phyloP scores from a whole-genome alignment of 2,888 invertebrate species.

The Nymphalis urticae region DNA sequence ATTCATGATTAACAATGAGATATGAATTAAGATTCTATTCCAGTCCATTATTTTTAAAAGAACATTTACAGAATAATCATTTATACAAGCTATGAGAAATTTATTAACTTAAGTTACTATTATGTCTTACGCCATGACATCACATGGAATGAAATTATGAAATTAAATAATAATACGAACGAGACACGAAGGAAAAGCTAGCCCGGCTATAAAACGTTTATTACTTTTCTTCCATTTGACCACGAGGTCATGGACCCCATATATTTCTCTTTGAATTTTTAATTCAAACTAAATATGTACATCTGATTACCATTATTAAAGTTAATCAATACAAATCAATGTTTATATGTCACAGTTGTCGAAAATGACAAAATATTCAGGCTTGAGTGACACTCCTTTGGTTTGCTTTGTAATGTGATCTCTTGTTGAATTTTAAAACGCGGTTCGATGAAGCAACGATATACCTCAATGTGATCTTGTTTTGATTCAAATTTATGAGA shows the following conservation, averaged over 20 bases:
- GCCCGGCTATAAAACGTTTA: conserved; percentile 70
- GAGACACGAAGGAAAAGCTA: conserved; percentile 56
- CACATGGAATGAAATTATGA: conserved; percentile 40
- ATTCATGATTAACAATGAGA: no score
- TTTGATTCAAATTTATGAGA: conserved; percentile 5
- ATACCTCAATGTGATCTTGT: conserved; percentile 21
- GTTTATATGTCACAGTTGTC: conserved; percentile 39
- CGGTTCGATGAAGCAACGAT: conserved; percentile 11
- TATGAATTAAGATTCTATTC: no score
- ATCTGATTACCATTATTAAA: conserved; percentile 49
- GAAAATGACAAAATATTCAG: conserved; percentile 38
- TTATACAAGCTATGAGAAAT: not conserved
- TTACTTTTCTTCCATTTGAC: conserved; percentile 72
- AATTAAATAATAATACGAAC: conserved; percentile 54
- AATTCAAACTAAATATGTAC: conserved; percentile 28
- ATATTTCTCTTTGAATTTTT: conserved; percentile 35
- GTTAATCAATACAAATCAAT: conserved; percentile 61
- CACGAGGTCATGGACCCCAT: conserved; percentile 63
- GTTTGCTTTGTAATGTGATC: conserved; percentile 26
- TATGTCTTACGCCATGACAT: conserved; percentile 32
- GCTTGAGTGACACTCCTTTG: conserved; percentile 32
- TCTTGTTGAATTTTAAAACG: conserved; percentile 33
- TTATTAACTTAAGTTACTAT: conserved; percentile 23
- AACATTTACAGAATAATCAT: not conserved
- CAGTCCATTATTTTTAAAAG: not conserved